Conservation (phyloP, 2,888 invertebrate genomes). For the Notodonta ziczac region DNA sequence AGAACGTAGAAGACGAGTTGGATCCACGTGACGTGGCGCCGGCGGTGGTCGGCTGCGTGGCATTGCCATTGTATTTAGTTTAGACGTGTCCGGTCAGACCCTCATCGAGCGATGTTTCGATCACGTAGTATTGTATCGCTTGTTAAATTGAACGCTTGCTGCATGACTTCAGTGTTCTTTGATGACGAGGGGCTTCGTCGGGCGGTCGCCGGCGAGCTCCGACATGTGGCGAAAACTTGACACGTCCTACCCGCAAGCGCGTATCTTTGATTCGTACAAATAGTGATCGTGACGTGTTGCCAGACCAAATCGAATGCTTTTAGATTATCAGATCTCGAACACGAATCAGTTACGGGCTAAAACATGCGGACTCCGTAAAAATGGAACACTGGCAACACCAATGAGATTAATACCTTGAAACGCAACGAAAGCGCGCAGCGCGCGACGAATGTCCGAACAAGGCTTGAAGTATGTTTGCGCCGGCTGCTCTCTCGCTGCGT, state of each 20-base stretch:
- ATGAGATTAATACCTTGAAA: not conserved
- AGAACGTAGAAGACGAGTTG: conserved; percentile 24
- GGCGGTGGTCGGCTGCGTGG: conserved; percentile 9
- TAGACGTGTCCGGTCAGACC: conserved; percentile 11
- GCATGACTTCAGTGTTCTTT: conserved; percentile 52
- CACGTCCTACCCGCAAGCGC: not conserved
- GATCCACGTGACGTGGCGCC: conserved; percentile 3
- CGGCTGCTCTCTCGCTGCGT: conserved; percentile 3
- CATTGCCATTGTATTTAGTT: conserved; percentile 8
- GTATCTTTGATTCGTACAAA: not conserved
- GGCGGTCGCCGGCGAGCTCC: conserved; percentile 26
- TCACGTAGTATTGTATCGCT: conserved; percentile 37
- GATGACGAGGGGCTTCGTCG: conserved; percentile 22
- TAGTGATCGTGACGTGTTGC: not conserved
- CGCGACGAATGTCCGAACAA: not conserved
- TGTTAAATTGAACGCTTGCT: conserved; percentile 45
- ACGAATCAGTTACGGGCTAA: not conserved
- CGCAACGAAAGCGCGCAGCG: conserved; percentile 3
- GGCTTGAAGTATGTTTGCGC: not conserved
- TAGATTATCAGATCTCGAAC: not conserved
- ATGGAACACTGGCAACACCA: conserved; percentile 3
- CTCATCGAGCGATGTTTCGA: conserved; percentile 17
- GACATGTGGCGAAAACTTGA: not conserved
- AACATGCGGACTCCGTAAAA: conserved; percentile 8
- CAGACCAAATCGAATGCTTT: not conserved